Percentiles rank a stretch among this genome's conserved stretches.
phyloP scores from a whole-genome alignment of 2,113 vertebrate genomes.

The Sorex fumeus region DNA sequence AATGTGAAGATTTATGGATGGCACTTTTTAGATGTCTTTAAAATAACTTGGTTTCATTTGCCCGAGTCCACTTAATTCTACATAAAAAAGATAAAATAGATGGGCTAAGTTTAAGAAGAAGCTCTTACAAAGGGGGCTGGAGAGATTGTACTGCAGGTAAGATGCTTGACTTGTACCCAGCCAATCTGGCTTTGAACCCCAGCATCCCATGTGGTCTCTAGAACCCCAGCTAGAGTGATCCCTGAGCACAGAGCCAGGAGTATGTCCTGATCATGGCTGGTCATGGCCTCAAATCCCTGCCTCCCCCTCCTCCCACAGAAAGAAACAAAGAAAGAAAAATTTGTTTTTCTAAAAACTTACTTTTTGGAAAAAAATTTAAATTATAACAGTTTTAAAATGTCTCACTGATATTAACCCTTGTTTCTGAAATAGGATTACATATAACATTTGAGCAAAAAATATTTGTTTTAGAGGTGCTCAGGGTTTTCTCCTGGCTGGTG shows the following conservation, averaged over 20 bases:
- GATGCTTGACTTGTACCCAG: neutral
- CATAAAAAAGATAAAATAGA: neutral
- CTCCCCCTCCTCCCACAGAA: no score
- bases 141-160: neutral
- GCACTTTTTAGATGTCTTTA: neutral
- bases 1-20: slow-evolving; percentile 7
- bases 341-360: neutral
- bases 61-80: neutral
- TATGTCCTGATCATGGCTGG: no score
- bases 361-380: slow-evolving; percentile 40
- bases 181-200: no score
- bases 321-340: no score
- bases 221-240: no score
- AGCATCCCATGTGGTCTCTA: no score
- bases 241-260: no score
- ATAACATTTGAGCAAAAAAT: slow-evolving; percentile 14
- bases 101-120: neutral
- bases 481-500: no score
- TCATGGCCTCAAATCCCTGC: no score
- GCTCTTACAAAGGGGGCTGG: neutral
- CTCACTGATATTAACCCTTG: neutral
- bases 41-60: slow-evolving; percentile 49
- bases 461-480: no score
- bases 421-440: neutral
- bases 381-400: slow-evolving; percentile 6